A percentile compares a stretch with the other conserved stretches of the same genome.
Conservation (phyloP, 2,797 vertebrate species). For the Linurgus olivaceus region DNA sequence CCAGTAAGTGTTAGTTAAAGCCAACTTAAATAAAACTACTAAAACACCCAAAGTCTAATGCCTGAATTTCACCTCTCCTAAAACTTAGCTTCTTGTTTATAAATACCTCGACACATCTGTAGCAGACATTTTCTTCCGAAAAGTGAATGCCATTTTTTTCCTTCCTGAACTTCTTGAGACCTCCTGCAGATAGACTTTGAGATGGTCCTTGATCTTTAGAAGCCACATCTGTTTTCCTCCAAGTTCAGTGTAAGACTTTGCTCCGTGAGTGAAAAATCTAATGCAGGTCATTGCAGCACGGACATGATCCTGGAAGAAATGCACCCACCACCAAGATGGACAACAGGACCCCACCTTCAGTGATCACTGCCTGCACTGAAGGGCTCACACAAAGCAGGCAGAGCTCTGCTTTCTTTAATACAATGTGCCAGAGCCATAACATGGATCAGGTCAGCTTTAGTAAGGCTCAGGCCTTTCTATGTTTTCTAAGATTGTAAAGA, state of each 20-base stretch:
- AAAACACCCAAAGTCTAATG: neutral
- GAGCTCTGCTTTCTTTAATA: neutral
- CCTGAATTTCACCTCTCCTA: neutral
- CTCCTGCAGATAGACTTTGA: constrained; percentile 94
- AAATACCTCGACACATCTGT: constrained; percentile 91
- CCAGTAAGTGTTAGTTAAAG: neutral
- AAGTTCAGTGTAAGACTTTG: constrained; percentile 87
- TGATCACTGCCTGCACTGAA: neutral
- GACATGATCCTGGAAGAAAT: constrained; percentile 86
- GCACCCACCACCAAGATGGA: neutral
- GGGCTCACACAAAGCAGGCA: neutral
- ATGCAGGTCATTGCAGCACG: constrained; percentile 98
- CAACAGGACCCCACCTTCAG: neutral
- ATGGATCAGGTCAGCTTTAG: neutral
- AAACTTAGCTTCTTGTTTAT: neutral
- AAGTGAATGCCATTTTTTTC: constrained; percentile 80
- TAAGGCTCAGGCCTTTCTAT: neutral
- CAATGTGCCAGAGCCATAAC: neutral
- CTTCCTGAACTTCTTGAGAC: constrained; percentile 82
- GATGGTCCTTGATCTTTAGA: constrained; percentile 92
- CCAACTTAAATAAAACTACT: neutral
- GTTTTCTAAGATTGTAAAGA: neutral
- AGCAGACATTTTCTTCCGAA: constrained; percentile 93
- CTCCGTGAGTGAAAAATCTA: constrained; percentile 90
- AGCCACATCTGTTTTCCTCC: constrained; percentile 91